Base-by-base conservation (phyloP, 2,797 vertebrate species). In the Anableps anableps region DNA sequence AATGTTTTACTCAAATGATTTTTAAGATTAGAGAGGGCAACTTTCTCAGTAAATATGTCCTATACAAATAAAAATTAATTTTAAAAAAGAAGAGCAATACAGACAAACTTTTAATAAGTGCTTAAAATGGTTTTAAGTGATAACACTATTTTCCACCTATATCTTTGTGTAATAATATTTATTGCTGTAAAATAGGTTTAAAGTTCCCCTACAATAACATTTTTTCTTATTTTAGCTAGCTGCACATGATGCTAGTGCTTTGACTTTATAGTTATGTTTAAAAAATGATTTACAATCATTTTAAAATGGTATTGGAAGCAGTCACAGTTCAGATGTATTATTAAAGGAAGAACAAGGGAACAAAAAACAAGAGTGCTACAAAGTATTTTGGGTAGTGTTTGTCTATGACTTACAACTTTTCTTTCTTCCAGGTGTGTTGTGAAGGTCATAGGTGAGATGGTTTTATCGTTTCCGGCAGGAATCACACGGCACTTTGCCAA, bases 361-460 rank as follows among this genome's bases (percentile, higher is more conserved):
- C 38, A 60, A 17, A 21, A 79, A 13, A 31, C 51, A 11, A 38
- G 29, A 19, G 43, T 68, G 19, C 43, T 47, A 1, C 7, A 53
- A 48, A 66, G 51, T 47, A 14, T 38, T n/a, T 60, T 64, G 19
- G 34, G 0, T 23, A 9, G 0, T 43, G 16, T n/a, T 14, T 38
- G 2, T 62, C 6, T 19, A 17, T 77, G 16, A 0, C 11, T 19
- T 38, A 31, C 38, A 79, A 50, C 53, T 62, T 74, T 74, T 75
- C 31, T 78, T 50, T 47, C 48, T 76, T 76, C 79, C 92, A 99
- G 98, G 94, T 99, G 98, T 87, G 98, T 98, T 36, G 97, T 99
- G 92, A 99, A 99, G 96, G 97, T 99, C 92, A 99, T 98, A 3
- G 98, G 98, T 93, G 98, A 99, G 96, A 99, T 99, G 98, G 98